These are phyloP conservation scores for Melanogrammus aeglefinus DNA, from an alignment of 2,797 vertebrate species.

Conservation along the genomic window DNA sequence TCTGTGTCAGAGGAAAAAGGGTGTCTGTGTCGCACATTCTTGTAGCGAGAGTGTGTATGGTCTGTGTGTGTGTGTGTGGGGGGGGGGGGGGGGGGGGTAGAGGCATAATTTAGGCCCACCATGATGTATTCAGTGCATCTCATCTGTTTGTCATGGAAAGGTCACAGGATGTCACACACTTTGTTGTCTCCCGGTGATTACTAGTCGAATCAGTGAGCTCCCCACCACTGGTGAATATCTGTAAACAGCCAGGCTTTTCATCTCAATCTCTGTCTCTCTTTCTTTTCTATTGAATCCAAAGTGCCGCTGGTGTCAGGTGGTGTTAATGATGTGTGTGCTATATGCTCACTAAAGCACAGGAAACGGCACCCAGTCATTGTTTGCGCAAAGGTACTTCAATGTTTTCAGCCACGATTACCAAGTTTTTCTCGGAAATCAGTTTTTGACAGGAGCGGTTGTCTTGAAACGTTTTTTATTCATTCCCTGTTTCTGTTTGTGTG, in stretches of 20 bases:
- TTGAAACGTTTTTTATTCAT: not conserved
- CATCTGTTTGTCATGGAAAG: not conserved
- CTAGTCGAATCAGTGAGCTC: not conserved
- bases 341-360: too few species aligned
- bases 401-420: too few species aligned
- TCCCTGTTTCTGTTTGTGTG: not conserved
- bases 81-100: not conserved
- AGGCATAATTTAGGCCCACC: not conserved
- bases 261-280: not conserved
- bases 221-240: not conserved
- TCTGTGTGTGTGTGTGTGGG: not conserved
- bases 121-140: not conserved
- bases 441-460: not conserved
- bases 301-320: not conserved
- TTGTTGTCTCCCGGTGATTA: not conserved
- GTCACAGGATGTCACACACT: not conserved
- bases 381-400: too few species aligned
- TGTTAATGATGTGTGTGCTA: not conserved
- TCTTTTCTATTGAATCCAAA: not conserved
- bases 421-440: not conserved
- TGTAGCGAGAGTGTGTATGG: not conserved
- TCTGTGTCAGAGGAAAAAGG: not conserved
- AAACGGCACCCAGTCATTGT: too few species aligned
- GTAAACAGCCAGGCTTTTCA: not conserved
- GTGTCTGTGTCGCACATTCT: not conserved